phyloP scores from a whole-genome alignment of 30 jellyfish, hydroid and myxozoan genomes.

The Pelagia noctiluca region DNA sequence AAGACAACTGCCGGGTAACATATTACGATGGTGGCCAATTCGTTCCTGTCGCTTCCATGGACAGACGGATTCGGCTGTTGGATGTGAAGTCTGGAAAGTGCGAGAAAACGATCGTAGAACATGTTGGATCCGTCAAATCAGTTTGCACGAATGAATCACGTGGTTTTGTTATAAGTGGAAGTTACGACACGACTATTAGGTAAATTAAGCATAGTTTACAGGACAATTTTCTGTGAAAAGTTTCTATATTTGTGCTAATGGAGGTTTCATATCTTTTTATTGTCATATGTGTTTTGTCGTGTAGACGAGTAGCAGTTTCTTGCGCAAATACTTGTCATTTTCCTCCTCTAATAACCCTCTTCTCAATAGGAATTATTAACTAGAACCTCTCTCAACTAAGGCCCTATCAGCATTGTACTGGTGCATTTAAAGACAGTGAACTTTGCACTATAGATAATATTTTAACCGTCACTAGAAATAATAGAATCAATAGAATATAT shows the following conservation, averaged over 20 bases:
- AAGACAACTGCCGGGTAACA: slow-evolving; percentile 77
- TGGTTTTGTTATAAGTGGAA: slow-evolving; percentile 83
- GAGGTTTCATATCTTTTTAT: too few species aligned
- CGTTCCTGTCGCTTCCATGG: slow-evolving; percentile 88
- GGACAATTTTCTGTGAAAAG: neutral
- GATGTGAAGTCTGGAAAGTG: slow-evolving; percentile 74
- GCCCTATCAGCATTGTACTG: too few species aligned
- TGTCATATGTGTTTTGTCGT: too few species aligned
- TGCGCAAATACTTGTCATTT: too few species aligned
- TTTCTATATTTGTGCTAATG: neutral
- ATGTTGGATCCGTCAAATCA: slow-evolving; percentile 88
- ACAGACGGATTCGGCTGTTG: slow-evolving; percentile 71
- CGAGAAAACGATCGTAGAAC: slow-evolving; percentile 76
- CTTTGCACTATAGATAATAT: too few species aligned
- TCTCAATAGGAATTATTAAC: too few species aligned
- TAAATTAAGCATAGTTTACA: neutral
- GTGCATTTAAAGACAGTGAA: too few species aligned
- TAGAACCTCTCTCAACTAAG: too few species aligned
- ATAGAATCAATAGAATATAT: too few species aligned
- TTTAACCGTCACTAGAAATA: too few species aligned
- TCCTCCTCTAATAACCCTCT: too few species aligned
- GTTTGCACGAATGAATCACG: slow-evolving; percentile 62
- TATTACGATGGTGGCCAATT: slow-evolving; percentile 68
- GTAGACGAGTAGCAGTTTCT: too few species aligned
- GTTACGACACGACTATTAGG: slow-evolving; percentile 97